Base-by-base conservation (phyloP, 2,797 vertebrate genomes). In the Harpagifer antarcticus region DNA sequence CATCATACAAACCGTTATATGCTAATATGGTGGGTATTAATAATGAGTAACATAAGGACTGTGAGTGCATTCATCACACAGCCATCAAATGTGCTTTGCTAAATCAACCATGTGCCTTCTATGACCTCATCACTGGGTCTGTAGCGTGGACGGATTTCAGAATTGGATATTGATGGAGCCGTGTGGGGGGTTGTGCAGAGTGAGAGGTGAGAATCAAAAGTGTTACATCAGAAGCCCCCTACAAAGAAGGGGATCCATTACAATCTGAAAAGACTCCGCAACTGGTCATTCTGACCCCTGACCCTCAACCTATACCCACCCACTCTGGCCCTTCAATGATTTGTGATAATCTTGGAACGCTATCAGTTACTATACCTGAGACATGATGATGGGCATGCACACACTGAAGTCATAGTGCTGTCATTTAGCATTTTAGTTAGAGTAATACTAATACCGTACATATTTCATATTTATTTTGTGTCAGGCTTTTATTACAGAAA, bases 231-330 rank as follows among this genome's bases (percentile, higher is more conserved):
- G 68, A 66, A 54, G 19, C 54, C 15, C 31, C 60, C 56, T 47
- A 58, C 62, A 13, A 59, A 27, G 19, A 23, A 20, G 19, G 52
- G 67, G 80, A 83, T 86, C 76, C 57, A 68, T 90, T 91, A 80
- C 82, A 85, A 59, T 40, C 52, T 63, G 61, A 70, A 78, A 66
- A 84, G 70, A 68, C 70, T 81, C 73, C 72, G 16, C 33, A 64
- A 74, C 37, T 60, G 79, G 67, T 83, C 71, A 68, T 45, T 52
- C 49, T 85, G 80, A 79, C 80, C 80, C 78, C 58, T 76, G 72
- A 86, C 79, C 72, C 64, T 11, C 11, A 53, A 61, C 50, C 48
- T 56, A 48, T 19, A 47, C 68, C 56, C 27, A 37, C 50, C 19
- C 63, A 48, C 31, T 57, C 71, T 73, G 71, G 3, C 60, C 79